Evolutionary conservation across 2,888 invertebrate genomes (phyloP), one percentile per base, ranked within the genome.

Genomic region (Netelia virgata): DNA sequence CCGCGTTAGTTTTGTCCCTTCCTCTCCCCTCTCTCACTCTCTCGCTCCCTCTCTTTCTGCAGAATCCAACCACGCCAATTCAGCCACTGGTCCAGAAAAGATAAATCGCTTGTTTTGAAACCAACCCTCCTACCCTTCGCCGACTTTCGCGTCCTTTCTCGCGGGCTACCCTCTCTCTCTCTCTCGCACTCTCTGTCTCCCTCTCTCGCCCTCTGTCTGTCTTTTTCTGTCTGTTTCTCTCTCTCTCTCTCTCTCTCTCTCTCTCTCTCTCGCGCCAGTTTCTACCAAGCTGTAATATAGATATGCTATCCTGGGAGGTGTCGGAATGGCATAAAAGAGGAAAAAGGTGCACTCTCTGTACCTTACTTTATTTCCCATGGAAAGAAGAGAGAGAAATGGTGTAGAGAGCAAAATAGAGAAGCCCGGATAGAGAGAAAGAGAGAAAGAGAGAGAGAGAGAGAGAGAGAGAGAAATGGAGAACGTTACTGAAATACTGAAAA

Each of bases 71-170:
- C 76, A 86, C 89, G 88, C 90, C 90, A 90, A 89, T 89, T 90
- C 90, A 90, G 88, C 86, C 91, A 89, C 86, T 88, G 89, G 90
- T 89, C 90, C 89, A 89, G 90, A 91, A 91, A 92, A 91, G 91
- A 92, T 90, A 91, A 91, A 93, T 92, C 89, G 91, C 87, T 92
- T 92, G 91, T 92, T 92, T 92, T 90, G 89, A 89, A 88, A 88
- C 61, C 70, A 57, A 47, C 70, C 53, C 75, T 36, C 28, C 23
- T 86, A 87, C 88, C 88, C 85, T 47, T 47, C 23, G 11, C 36
- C 64, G 28, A 36, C 41, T 11, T 50, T 59, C 43, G 50, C 59
- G 59, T 69, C 59, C 61, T 69, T 77, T 28, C 41, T 50, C 36
- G 41, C 59, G 78, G 59, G 50, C 57, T 72, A 78, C 9, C 20